Evolutionary conservation across 2,797 vertebrate species (phyloP), one percentile per base, ranked within the genome.

Genomic region (Acridotheres tristis): DNA sequence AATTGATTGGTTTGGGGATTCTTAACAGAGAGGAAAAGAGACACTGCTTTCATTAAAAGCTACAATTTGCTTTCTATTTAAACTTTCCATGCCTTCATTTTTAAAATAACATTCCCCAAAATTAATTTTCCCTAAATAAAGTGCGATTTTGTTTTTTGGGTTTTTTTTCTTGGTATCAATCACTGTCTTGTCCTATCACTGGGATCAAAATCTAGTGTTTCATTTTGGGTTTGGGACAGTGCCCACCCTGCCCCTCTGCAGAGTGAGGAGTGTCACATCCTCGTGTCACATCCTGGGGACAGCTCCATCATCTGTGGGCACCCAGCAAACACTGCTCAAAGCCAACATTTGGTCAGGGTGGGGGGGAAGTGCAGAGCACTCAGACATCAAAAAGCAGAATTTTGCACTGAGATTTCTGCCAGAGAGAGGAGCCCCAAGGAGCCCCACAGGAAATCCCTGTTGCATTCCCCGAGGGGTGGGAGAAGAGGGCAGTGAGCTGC

Each of bases 41-140:
- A 42, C 61, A 69, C 5, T 61, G 21, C 29, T 66, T 73, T 89
- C 5, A 59, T 58, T 83, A 51, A 76, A 88, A 94, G 36, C 48
- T 73, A 43, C 22, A 73, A n/a, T 53, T 62, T 50, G 13, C 19
- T 79, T 72, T 75, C 18, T 36, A 34, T 66, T 91, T 59, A 54
- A 89, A 55, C 7, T 43, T 79, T 32, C n/a, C 25, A 51, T 26
- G 34, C 22, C 25, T 59, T 38, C 42, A 13, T 57, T 88, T 90
- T 71, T 3, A 53, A 92, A 90, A 84, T 38, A 93, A 30, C 13
- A 34, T 34, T 84, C 63, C n/a, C 16, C 21, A 78, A 89, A 89
- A 47, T 65, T 36, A 38, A 17, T 77, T 81, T 86, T 59, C 42
- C 27, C 30, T 42, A 54, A 80, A 42, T 43, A 73, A 85, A 75